Conservation (phyloP, 2,113 vertebrate species). For the Ptychochromis oligacanthus region DNA sequence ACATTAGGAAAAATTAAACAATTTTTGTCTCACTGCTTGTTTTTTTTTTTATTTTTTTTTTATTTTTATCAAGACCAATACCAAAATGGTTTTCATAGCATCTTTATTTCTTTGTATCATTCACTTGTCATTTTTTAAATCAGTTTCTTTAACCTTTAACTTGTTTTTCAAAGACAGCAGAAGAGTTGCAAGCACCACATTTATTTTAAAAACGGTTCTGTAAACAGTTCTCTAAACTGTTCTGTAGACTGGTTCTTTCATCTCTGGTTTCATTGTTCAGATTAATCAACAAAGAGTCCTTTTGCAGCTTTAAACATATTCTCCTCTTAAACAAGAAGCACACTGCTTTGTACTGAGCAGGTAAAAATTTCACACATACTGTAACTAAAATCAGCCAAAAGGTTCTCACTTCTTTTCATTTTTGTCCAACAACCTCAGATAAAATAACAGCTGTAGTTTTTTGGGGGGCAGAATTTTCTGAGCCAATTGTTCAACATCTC, state of each 20-base stretch:
- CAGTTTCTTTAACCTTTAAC: neutral
- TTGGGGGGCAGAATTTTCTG: neutral
- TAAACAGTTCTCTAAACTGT: too few species aligned
- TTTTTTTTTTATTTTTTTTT: neutral
- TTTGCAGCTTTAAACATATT: neutral
- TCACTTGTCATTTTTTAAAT: rapidly evolving
- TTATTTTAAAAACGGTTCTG: neutral
- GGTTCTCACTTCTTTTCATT: neutral
- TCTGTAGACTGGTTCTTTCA: neutral
- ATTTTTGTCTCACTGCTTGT: neutral
- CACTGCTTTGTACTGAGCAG: too few species aligned
- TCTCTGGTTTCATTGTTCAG: neutral
- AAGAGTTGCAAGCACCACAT: neutral
- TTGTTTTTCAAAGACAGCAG: neutral
- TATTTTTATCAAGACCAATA: neutral
- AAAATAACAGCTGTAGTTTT: neutral
- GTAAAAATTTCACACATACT: neutral
- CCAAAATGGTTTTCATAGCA: neutral
- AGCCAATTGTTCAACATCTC: neutral
- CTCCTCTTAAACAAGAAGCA: too few species aligned
- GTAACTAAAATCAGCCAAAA: neutral
- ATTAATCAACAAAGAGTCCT: neutral
- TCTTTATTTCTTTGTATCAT: neutral
- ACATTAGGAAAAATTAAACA: neutral
- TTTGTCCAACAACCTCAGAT: neutral